These are phyloP conservation scores for Donacobius atricapilla DNA, from an alignment of 2,113 vertebrate genomes.

Conservation along the genomic window DNA sequence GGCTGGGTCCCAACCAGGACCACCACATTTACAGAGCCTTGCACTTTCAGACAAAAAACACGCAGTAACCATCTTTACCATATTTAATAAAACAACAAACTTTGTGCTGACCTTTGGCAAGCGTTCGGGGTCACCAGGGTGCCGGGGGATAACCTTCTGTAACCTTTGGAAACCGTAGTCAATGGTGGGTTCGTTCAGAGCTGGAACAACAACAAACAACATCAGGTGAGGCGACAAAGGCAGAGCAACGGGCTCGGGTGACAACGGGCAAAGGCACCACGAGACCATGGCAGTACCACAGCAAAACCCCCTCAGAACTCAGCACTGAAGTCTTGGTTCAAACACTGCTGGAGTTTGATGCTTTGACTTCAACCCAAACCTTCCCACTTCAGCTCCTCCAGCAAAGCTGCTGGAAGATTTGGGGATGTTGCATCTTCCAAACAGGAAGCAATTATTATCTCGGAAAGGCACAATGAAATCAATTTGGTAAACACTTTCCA, in stretches of 20 bases:
- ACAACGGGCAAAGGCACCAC: background rate
- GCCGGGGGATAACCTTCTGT: slow-evolving; percentile 85
- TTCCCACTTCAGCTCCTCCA: background rate
- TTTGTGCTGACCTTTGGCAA: slow-evolving; percentile 81
- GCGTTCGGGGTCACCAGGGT: slow-evolving; percentile 83
- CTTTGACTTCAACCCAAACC: background rate
- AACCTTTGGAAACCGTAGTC: slow-evolving; percentile 93
- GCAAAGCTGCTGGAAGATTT: background rate
- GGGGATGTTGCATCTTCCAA: background rate
- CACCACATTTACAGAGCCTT: background rate
- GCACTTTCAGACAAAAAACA: slow-evolving; percentile 3
- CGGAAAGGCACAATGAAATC: background rate
- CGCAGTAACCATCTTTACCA: background rate
- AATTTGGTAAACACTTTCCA: background rate
- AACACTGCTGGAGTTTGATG: background rate
- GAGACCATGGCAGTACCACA: background rate
- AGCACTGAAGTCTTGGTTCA: background rate
- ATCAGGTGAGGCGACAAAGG: slow-evolving; percentile 32
- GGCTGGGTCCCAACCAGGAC: background rate
- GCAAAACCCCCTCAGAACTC: background rate
- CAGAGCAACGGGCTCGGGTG: background rate
- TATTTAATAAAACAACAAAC: slow-evolving; percentile 44
- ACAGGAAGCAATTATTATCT: background rate
- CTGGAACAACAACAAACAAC: slow-evolving; percentile 74
- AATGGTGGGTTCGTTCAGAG: slow-evolving; percentile 95